These are phyloP conservation scores for Cardiocondyla obscurior DNA, from an alignment of 1,140 invertebrate genomes.

Conservation along the genomic window DNA sequence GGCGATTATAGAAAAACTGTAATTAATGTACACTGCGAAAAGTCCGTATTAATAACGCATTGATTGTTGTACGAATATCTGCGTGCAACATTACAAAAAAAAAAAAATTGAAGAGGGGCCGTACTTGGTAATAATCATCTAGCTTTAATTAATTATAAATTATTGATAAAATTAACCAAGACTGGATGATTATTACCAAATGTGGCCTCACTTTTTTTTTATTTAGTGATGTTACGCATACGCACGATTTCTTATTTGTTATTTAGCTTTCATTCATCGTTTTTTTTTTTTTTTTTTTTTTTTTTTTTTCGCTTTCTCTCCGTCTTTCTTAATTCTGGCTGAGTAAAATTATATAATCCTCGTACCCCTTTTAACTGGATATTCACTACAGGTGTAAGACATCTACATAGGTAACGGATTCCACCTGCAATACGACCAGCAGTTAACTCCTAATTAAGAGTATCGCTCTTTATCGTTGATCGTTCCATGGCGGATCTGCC, in stretches of 20 bases:
- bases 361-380: not conserved
- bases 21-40: not conserved
- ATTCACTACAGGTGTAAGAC: not conserved
- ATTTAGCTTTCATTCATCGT: not conserved
- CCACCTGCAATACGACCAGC: not conserved
- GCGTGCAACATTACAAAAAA: not conserved
- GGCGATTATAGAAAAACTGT: not conserved
- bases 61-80: not conserved
- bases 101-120: no score
- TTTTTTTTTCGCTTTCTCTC: no score
- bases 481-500: not conserved
- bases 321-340: not conserved
- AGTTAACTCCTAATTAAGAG: constrained; percentile 44
- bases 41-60: not conserved
- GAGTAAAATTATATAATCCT: not conserved
- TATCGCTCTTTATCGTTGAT: constrained; percentile 42
- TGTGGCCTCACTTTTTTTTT: no score
- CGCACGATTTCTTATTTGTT: not conserved
- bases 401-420: not conserved
- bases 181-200: no score
- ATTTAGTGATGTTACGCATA: constrained; percentile 6
- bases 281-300: not conserved
- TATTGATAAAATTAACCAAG: no score
- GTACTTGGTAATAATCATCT: no score
- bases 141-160: no score